A percentile compares a stretch with the other conserved stretches of the same genome.
phyloP scores from a whole-genome alignment of 2,797 vertebrate species.

The Propithecus perrieri region DNA sequence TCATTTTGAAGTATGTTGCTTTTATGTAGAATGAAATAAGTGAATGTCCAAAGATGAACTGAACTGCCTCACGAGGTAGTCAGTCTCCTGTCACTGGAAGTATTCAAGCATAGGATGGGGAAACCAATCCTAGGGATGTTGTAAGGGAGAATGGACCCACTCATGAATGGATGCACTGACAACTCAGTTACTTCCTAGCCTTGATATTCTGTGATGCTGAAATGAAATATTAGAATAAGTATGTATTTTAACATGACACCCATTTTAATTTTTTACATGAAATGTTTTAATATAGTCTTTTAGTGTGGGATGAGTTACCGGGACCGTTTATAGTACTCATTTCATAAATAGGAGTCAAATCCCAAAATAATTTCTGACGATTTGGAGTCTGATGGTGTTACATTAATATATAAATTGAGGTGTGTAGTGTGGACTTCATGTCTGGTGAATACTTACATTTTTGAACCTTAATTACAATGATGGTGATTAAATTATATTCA shows the following conservation, averaged over 20 bases:
- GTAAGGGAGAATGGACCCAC: too few relatives aligned
- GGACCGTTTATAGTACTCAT: neutral
- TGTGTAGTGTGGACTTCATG: neutral
- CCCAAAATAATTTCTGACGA: neutral
- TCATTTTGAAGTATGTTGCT: neutral
- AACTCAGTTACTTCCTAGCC: neutral
- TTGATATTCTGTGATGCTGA: neutral
- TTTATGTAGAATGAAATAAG: constrained; percentile 11
- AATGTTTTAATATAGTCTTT: neutral
- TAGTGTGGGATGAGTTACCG: neutral
- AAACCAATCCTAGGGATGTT: neutral
- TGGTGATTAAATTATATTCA: neutral
- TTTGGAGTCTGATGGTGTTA: neutral
- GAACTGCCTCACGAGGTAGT: neutral
- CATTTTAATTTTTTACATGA: constrained; percentile 17
- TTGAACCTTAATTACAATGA: neutral
- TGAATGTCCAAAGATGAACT: neutral
- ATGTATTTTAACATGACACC: neutral
- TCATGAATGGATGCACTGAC: neutral
- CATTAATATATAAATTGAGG: neutral
- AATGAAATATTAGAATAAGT: neutral
- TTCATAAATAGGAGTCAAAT: constrained; percentile 34
- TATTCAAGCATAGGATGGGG: neutral
- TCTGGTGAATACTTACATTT: neutral
- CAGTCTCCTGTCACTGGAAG: neutral